A percentile compares a stretch with the other conserved stretches of the same genome.
phyloP scores from a whole-genome alignment of 2,888 invertebrate species.

The Patella depressa region DNA sequence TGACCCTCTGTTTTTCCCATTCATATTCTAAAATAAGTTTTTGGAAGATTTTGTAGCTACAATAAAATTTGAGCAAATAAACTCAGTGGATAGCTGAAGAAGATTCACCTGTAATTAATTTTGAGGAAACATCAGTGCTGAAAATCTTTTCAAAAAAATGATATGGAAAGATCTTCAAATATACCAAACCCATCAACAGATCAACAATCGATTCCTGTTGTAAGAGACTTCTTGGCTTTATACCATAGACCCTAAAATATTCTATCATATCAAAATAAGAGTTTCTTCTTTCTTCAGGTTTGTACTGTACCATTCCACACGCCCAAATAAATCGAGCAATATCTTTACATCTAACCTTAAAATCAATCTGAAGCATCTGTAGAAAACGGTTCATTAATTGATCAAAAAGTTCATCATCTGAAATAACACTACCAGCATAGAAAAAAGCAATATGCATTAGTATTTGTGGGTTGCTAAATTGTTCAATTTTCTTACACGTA shows the following conservation, averaged over 20 bases:
- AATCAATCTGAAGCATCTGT: background rate
- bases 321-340: conserved; percentile 35
- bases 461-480: too few relatives aligned
- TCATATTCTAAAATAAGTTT: too few relatives aligned
- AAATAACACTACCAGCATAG: conserved; percentile 24
- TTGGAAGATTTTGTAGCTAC: too few relatives aligned
- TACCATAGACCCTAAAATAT: conserved; percentile 10
- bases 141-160: conserved; percentile 17
- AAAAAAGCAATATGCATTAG: conserved; percentile 31
- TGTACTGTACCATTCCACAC: conserved; percentile 27
- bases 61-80: too few relatives aligned
- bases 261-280: conserved; percentile 3
- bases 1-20: too few relatives aligned
- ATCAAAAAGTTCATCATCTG: conserved; percentile 24
- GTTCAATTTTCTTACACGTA: conserved; percentile 23
- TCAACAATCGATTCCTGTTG: conserved; percentile 26
- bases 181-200: conserved; percentile 24
- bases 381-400: conserved; percentile 10
- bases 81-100: too few relatives aligned
- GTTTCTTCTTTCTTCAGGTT: conserved; percentile 7
- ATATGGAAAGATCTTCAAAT: conserved; percentile 20
- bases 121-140: conserved; percentile 5
- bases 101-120: background rate
- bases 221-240: conserved; percentile 14
- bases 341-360: conserved; percentile 29